Conservation (phyloP, 2,888 invertebrate species). For the Stramonita haemastoma region DNA sequence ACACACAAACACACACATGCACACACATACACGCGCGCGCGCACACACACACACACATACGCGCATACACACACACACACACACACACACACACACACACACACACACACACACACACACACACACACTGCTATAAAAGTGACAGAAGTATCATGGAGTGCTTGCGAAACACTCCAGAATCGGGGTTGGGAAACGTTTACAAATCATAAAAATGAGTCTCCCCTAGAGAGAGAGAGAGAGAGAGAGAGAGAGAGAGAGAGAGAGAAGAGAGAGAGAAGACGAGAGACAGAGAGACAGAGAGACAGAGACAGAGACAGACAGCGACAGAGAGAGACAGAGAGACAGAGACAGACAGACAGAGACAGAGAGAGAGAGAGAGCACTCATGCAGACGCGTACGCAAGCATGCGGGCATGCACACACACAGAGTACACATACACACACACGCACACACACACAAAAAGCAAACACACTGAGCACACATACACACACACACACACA, state of each 20-base stretch:
- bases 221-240: no score
- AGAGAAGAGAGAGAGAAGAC: no score
- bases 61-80: not conserved
- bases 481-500: not conserved
- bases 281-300: not conserved
- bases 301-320: not conserved
- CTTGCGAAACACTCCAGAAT: no score
- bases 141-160: no score
- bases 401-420: not conserved
- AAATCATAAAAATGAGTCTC: no score
- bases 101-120: conserved; percentile 23
- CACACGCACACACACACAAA: no score
- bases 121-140: not conserved
- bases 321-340: not conserved
- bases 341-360: not conserved
- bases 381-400: not conserved
- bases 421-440: conserved; percentile 4
- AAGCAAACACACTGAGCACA: no score
- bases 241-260: no score
- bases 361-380: not conserved
- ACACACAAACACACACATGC: no score
- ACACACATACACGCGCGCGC: no score
- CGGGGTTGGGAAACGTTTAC: no score
- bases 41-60: not conserved
- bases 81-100: conserved; percentile 23